Conservation (phyloP, 2,113 vertebrate genomes). For the Hippoglossus stenolepis region DNA sequence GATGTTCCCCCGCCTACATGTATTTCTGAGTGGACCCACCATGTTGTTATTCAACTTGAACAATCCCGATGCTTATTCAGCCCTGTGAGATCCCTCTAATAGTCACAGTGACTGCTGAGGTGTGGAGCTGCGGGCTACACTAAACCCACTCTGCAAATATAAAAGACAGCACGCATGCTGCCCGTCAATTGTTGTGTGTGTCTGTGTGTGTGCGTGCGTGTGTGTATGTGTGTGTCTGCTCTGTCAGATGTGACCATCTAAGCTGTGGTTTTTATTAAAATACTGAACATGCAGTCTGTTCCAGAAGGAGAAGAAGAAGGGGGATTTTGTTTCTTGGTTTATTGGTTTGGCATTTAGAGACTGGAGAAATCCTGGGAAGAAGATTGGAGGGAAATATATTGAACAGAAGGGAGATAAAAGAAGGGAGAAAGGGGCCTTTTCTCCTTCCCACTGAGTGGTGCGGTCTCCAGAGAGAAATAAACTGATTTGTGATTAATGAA, state of each 20-base stretch:
- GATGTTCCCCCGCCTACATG: conserved; percentile 24
- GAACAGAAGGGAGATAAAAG: conserved; percentile 73
- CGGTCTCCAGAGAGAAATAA: conserved; percentile 65
- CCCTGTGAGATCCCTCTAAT: conserved; percentile 74
- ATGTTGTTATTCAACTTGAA: conserved; percentile 74
- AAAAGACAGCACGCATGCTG: conserved; percentile 34
- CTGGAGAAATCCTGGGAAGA: conserved; percentile 68
- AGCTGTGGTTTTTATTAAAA: conserved; percentile 76
- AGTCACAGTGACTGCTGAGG: conserved; percentile 65
- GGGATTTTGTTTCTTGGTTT: conserved; percentile 75
- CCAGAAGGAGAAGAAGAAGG: conserved; percentile 44
- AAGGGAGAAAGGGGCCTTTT: conserved; percentile 49
- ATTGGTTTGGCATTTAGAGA: conserved; percentile 80
- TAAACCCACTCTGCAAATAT: conserved; percentile 63
- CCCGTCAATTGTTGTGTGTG: conserved; percentile 12
- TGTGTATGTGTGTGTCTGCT: conserved; percentile 34
- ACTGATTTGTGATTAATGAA: conserved; percentile 81
- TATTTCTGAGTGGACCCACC: conserved; percentile 45
- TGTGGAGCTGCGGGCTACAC: conserved; percentile 64
- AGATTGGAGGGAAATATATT: conserved; percentile 58
- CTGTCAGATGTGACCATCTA: conserved; percentile 64
- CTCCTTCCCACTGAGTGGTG: conserved; percentile 63
- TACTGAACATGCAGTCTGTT: conserved; percentile 71
- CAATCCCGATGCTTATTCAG: conserved; percentile 69
- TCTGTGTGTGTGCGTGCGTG: conserved; percentile 1